A percentile compares a stretch with the other conserved stretches of the same genome.
Evolutionary conservation across 2,888 invertebrate species (phyloP).

Genomic region (Tenthredo scrophulariae): DNA sequence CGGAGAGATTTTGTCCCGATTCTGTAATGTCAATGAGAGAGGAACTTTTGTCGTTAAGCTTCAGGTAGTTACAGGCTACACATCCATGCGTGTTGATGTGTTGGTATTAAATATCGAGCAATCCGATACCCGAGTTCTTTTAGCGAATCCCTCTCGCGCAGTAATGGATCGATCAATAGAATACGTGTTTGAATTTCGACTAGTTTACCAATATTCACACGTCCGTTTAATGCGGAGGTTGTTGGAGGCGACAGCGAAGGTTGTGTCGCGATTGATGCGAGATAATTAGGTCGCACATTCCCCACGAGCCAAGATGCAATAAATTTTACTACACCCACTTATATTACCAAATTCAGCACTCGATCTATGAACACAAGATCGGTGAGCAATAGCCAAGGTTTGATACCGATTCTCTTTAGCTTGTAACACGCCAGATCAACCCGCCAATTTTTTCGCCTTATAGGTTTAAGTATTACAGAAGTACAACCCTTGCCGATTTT

Average conservation of each 20-base stretch:
- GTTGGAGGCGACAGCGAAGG: constrained; percentile 18
- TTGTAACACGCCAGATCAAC: too few relatives aligned
- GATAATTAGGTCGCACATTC: constrained; percentile 1
- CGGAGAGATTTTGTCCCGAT: not conserved
- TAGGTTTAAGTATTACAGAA: too few relatives aligned
- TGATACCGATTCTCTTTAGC: too few relatives aligned
- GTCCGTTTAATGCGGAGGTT: not conserved
- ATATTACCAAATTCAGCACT: not conserved
- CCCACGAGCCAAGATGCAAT: not conserved
- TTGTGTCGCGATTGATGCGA: not conserved
- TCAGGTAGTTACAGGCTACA: not conserved
- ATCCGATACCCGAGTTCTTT: not conserved
- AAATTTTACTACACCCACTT: constrained; percentile 17
- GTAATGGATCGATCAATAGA: not conserved
- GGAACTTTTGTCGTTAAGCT: constrained; percentile 24
- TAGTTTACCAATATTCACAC: constrained; percentile 15
- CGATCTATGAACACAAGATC: not conserved
- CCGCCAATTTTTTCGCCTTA: too few relatives aligned
- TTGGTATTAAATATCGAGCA: not conserved
- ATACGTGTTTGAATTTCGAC: not conserved
- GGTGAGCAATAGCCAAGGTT: not conserved
- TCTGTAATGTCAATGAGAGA: not conserved
- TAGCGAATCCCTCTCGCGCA: not conserved
- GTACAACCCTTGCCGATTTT: too few relatives aligned
- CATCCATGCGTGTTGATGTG: not conserved